Base-by-base conservation (phyloP, 37 sponge, comb jelly and placozoan genomes). In the Cladorhizidae sp. region DNA sequence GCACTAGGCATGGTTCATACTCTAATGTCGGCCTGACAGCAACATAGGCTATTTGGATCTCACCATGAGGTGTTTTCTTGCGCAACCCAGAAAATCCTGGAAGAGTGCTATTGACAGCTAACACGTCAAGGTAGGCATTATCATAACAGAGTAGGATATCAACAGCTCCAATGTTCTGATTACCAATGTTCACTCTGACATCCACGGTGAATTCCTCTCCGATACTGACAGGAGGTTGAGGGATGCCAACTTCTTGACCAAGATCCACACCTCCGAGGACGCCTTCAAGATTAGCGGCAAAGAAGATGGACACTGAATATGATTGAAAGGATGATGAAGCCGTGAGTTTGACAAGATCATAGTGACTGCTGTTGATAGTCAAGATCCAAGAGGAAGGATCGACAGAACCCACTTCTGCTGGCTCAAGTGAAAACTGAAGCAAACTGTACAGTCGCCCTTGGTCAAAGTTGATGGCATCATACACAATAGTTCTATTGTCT, bases 121-220 rank as follows among this genome's bases (percentile, higher is more conserved):
- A 39, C 14, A 82, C 11, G 41, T 70, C 70, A 28, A 88, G 64
- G 5, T 40, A 58, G 35, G 0, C 37, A 0, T 59, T 20, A 35
- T 82, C 77, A 40, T 88, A 88, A n/a, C 45, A 33, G 0, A 82
- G 33, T 29, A 58, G 21, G 41, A 76, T 29, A 25, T 88, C 83
- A 11, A 82, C 32, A 15, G 78, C 88, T 43, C 61, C 58, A 41
- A 88, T 36, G 18, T 23, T 36, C 6, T 45, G 29, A 56, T 41
- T 33, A 12, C 70, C 90, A 25, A 56, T 39, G 56, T 86, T 87
- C 62, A 81, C 45, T 1, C 88, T 63, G 23, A 92, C 72, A 22
- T 84, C 81, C 20, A 84, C 80, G 38, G 80, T 75, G 57, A 87
- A 87, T 2, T 76, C 84, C 1, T 70, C 70, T 3, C 81, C 76